These are phyloP conservation scores for Aporophyla lueneburgensis DNA, from an alignment of 2,888 invertebrate genomes.

Conservation along the genomic window DNA sequence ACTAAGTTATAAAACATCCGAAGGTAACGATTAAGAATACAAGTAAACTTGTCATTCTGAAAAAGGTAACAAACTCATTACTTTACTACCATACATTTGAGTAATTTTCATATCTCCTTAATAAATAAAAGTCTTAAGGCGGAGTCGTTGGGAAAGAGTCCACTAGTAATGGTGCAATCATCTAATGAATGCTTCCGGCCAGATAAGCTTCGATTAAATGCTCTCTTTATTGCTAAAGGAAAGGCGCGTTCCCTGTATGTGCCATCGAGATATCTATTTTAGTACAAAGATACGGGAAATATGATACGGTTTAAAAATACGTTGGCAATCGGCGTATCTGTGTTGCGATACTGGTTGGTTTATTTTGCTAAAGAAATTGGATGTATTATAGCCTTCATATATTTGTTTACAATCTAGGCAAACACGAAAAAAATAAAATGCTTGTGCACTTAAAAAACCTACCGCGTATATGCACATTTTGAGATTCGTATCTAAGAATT, in stretches of 20 bases:
- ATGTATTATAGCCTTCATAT: not conserved
- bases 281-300: conserved; percentile 76
- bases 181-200: conserved; percentile 91
- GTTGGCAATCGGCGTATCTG: conserved; percentile 29
- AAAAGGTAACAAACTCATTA: not conserved
- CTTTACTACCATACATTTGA: not conserved
- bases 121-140: conserved; percentile 76
- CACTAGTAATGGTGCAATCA: conserved; percentile 90
- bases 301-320: conserved; percentile 66
- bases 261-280: conserved; percentile 87
- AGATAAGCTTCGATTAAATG: conserved; percentile 91
- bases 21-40: not conserved
- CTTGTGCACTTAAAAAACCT: not conserved
- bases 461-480: not conserved
- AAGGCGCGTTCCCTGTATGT: conserved; percentile 89
- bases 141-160: conserved; percentile 81
- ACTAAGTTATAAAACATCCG: not conserved
- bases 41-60: not conserved
- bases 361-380: conserved; percentile 42
- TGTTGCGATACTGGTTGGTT: conserved; percentile 27
- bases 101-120: conserved; percentile 67
- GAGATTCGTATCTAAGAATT: conserved; percentile 20
- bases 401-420: not conserved
- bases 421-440: not conserved
- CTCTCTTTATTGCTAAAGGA: conserved; percentile 89